Percentiles rank a stretch among this genome's conserved stretches.
Conservation (phyloP, 2,113 vertebrate species). For the Pelusios castaneus region DNA sequence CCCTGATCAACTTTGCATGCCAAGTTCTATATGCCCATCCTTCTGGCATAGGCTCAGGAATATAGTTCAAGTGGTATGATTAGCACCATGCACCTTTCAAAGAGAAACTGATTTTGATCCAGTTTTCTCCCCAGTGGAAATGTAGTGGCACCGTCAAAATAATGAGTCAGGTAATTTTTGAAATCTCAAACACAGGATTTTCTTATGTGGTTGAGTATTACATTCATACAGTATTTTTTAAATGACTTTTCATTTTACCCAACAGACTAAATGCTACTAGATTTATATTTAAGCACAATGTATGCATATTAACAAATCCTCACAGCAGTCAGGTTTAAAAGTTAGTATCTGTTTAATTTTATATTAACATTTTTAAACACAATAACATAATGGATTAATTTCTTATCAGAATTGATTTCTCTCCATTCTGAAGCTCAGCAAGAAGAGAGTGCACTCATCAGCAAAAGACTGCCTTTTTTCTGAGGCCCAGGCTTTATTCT, state of each 20-base stretch:
- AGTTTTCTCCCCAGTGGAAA: neutral
- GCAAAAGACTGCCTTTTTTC: neutral
- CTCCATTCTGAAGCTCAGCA: neutral
- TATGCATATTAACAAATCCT: neutral
- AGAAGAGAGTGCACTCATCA: neutral
- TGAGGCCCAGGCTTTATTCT: neutral
- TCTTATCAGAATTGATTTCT: neutral
- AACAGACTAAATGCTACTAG: neutral
- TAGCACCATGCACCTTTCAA: neutral
- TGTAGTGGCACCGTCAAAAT: neutral
- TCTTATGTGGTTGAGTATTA: neutral
- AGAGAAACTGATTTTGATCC: neutral
- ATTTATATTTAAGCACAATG: neutral
- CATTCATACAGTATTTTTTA: neutral
- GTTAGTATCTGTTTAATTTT: neutral
- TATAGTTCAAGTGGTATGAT: neutral
- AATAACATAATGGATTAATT: neutral
- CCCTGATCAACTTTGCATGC: neutral
- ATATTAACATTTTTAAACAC: neutral
- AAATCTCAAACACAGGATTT: neutral
- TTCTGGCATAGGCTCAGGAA: neutral
- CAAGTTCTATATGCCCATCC: neutral
- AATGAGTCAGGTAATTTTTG: neutral
- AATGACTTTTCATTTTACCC: neutral
- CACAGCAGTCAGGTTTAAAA: neutral